Evolutionary conservation across 2,797 vertebrate genomes (phyloP).

Genomic region (Ara ararauna): DNA sequence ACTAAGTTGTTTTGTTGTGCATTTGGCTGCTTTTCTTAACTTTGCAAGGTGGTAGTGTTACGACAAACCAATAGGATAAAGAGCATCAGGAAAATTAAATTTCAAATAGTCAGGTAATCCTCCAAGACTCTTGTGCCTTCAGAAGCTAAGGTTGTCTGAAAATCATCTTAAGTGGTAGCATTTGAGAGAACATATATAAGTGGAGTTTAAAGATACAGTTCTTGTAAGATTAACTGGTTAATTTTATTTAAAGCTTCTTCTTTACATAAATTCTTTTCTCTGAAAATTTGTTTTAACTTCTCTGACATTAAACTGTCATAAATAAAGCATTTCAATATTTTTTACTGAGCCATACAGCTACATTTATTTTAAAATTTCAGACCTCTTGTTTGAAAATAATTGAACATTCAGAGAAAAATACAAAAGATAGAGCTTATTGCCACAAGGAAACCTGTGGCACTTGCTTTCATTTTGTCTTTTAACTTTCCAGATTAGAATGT

Average conservation of each 20-base stretch:
- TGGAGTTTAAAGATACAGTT: slow-evolving; percentile 1
- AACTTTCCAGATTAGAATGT: neutral
- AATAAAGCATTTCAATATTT: neutral
- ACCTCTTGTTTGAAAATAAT: neutral
- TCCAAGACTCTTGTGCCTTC: neutral
- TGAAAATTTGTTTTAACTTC: slow-evolving; percentile 6
- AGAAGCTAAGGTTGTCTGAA: neutral
- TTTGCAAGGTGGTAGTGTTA: neutral
- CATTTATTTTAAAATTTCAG: slow-evolving; percentile 13
- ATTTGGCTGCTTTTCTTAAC: neutral
- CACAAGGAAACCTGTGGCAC: neutral
- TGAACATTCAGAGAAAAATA: neutral
- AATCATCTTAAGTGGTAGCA: neutral
- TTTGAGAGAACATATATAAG: neutral
- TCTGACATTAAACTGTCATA: neutral
- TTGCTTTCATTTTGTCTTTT: neutral
- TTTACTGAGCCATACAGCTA: neutral
- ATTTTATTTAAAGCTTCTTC: slow-evolving; percentile 18
- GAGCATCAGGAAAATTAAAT: slow-evolving; percentile 23
- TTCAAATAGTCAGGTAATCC: neutral
- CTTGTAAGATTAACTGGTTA: slow-evolving; percentile 18
- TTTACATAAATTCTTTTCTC: slow-evolving; percentile 3
- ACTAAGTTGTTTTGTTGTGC: neutral
- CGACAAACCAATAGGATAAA: neutral
- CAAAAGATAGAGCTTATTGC: neutral